Base-by-base conservation (phyloP, 1,140 invertebrate genomes). In the Polyergus mexicanus region DNA sequence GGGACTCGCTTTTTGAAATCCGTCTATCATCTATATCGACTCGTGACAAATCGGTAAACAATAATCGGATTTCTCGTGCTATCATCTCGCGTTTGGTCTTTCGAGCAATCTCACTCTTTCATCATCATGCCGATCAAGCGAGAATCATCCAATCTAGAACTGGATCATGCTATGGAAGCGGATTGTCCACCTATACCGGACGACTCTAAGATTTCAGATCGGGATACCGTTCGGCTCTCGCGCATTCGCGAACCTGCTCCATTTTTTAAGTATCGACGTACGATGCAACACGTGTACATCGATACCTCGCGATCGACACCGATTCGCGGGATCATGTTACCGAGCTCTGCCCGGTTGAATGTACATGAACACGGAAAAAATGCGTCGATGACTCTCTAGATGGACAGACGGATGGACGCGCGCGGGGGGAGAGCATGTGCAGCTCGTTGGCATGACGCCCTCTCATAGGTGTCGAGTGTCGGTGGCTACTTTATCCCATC, bases 401-500 rank as follows among this genome's bases (percentile, higher is more conserved):
- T 68, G 69, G 88, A 89, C 38, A 66, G 72, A 11, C 11, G 10
- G 44, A 44, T 44, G 56, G 75, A 83, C 69, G 77, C 28, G 25
- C 66, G 76, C 51, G 51, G 25, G 35, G 47, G 47, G 84, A 75
- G 62, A 72, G 51, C 54, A 72, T 85, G 84, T 86, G 88, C 71
- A 83, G 86, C 41, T 90, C 86, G 86, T 80, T 88, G 88, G 86
- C 86, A 93, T 86, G 87, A 89, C 84, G 85, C 72, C 75, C 86
- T 51, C 47, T 51, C 65, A 51, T 81, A 88, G 91, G 92, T 95
- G 91, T 95, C 93, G 86, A 93, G 86, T 95, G 76, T 94, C 94
- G 86, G 91, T 91, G 88, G 94, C 93, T 91, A 93, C 91, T 91
- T 94, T 91, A 93, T 93, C 91, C 90, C 90, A 92, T 87, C 88